Evolutionary conservation across 2,113 vertebrate genomes (phyloP).

Genomic region (Alouatta palliata): DNA sequence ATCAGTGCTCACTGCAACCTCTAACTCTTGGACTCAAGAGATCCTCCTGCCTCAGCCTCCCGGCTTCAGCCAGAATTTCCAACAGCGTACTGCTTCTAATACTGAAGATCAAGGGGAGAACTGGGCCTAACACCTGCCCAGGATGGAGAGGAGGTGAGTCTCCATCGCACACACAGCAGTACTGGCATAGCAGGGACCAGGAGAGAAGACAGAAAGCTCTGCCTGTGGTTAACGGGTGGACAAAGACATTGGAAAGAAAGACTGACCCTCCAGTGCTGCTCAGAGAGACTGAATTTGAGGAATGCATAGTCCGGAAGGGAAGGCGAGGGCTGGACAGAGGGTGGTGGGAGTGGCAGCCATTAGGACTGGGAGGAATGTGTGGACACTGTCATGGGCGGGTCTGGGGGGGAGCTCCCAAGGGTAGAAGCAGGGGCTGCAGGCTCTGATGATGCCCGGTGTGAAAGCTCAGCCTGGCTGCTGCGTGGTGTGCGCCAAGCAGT

Average conservation of each 20-base stretch:
- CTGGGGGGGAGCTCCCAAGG: neutral
- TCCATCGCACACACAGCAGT: neutral
- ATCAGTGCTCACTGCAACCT: too few relatives aligned
- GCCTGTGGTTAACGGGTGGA: neutral
- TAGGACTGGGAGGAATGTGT: neutral
- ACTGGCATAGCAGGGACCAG: neutral
- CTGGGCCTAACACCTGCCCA: fast-evolving
- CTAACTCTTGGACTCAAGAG: too few relatives aligned
- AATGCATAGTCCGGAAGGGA: neutral
- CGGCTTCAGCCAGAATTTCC: neutral
- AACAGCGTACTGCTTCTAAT: neutral
- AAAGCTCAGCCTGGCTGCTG: neutral
- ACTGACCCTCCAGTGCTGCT: too few relatives aligned
- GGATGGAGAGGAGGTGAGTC: neutral
- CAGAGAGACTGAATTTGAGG: too few relatives aligned
- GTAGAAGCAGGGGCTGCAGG: neutral
- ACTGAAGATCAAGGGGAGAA: neutral
- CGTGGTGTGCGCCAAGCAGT: fast-evolving
- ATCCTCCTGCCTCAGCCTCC: too few relatives aligned
- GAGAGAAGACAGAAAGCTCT: neutral
- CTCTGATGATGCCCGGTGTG: neutral
- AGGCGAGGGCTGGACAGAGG: neutral
- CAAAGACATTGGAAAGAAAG: neutral
- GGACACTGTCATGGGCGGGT: neutral
- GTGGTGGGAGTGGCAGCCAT: neutral